Evolutionary conservation across 2,797 vertebrate species (phyloP).

Genomic region (Lepus townsendii): DNA sequence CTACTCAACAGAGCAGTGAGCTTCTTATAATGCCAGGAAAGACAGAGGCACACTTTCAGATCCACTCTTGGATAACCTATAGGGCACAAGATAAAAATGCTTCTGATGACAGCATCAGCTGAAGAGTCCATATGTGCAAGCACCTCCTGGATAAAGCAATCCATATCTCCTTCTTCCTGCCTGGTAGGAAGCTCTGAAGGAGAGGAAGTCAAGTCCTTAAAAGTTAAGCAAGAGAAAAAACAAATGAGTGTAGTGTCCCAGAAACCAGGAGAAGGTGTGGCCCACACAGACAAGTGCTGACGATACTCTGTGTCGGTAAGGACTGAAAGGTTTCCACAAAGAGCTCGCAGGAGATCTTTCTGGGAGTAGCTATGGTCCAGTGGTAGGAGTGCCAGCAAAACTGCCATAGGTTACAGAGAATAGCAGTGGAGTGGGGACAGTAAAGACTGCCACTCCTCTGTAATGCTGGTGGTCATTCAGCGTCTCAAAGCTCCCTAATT

Average conservation of each 20-base stretch:
- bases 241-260: neutral
- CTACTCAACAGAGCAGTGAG: neutral
- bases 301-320: neutral
- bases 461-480: neutral
- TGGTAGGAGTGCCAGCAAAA: neutral
- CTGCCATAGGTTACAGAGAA: neutral
- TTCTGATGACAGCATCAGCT: neutral
- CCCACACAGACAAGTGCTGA: too few relatives aligned
- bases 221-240: constrained; percentile 27
- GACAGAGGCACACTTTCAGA: neutral
- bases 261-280: constrained; percentile 13
- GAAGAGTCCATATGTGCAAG: neutral
- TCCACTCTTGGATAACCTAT: neutral
- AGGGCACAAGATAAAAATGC: neutral
- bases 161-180: neutral
- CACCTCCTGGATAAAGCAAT: neutral
- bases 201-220: neutral
- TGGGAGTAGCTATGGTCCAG: neutral
- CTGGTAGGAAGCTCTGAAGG: neutral
- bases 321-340: neutral
- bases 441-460: neutral
- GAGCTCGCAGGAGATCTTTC: neutral
- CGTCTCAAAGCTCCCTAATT: neutral
- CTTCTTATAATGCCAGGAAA: neutral
- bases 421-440: neutral